phyloP scores from a whole-genome alignment of 2,797 vertebrate genomes.

The Pitangus sulphuratus region DNA sequence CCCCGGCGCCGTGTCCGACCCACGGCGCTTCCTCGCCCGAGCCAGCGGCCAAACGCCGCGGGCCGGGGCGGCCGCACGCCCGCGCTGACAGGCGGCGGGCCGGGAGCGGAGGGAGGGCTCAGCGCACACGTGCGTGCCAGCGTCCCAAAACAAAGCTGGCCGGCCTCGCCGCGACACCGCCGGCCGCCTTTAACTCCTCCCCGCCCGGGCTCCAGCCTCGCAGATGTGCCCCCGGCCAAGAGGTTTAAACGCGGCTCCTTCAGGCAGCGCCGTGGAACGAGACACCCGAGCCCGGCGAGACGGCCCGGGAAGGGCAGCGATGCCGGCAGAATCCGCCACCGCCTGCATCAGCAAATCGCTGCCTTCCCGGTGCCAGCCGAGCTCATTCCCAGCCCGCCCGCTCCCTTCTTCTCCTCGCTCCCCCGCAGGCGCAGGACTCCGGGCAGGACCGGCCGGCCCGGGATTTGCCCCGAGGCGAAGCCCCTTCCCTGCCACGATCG shows the following conservation, averaged over 20 bases:
- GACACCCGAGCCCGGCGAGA: neutral
- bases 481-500: neutral
- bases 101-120: slow-evolving; percentile 39
- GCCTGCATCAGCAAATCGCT: neutral
- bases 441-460: neutral
- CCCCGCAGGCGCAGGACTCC: neutral
- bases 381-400: neutral
- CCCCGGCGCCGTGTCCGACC: neutral
- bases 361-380: neutral
- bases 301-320: neutral
- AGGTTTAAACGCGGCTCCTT: neutral
- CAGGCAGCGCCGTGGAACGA: neutral
- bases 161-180: neutral
- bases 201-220: neutral
- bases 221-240: neutral
- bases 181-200: neutral
- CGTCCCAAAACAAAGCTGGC: slow-evolving; percentile 68
- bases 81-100: slow-evolving; percentile 16
- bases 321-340: neutral
- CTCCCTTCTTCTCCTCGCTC: neutral
- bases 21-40: neutral
- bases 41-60: neutral
- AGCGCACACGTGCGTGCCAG: slow-evolving; percentile 53
- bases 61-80: neutral
- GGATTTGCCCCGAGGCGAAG: neutral